Evolutionary conservation across 2,888 invertebrate species (phyloP), one percentile per base, ranked within the genome.

Genomic region (Sarcophaga variegata): DNA sequence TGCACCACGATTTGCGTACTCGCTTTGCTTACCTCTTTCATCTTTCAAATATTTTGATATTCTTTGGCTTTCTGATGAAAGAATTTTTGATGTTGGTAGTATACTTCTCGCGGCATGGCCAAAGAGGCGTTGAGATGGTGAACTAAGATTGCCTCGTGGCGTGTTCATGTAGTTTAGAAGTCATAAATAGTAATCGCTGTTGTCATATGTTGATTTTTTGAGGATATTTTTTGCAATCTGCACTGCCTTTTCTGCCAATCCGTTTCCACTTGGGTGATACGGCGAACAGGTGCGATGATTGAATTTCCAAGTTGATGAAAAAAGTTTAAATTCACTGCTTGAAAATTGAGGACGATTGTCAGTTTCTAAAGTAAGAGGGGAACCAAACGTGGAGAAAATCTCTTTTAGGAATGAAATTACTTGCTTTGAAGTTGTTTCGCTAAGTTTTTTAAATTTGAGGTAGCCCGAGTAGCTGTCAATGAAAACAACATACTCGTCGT

Each of bases 281-380:
- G 74, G 67, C 27, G 27, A 27, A 27, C 27, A 3, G 27, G 27
- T 27, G 27, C 27, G 0, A 27, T 27, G 27, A 27, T 75, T 75
- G 5, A 81, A 71, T 54, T 82, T 76, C 70, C 63, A 76, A 10
- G 14, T 8, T 3, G 11, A 37, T 63, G 63, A 75, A 63, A 75
- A 75, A 45, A 11, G 20, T 49, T 63, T 71, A 20, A 71, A 71
- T 47, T 79, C 63, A 3, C 12, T 63, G 17, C 70, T 49, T n/a
- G 74, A 75, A 49, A 81, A 74, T 74, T 81, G 72, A 3, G 81
- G 81, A 0, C 75, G 69, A 63, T 81, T 81, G n/a, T 70, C 75
- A 0, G 75, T 63, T 79, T 79, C 64, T 11, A 76, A 66, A 25
- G 64, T 76, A 4, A 64, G 64, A 11, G 75, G 75, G 4, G 59